phyloP scores from a whole-genome alignment of 2,888 invertebrate species.

The Spodoptera picta region DNA sequence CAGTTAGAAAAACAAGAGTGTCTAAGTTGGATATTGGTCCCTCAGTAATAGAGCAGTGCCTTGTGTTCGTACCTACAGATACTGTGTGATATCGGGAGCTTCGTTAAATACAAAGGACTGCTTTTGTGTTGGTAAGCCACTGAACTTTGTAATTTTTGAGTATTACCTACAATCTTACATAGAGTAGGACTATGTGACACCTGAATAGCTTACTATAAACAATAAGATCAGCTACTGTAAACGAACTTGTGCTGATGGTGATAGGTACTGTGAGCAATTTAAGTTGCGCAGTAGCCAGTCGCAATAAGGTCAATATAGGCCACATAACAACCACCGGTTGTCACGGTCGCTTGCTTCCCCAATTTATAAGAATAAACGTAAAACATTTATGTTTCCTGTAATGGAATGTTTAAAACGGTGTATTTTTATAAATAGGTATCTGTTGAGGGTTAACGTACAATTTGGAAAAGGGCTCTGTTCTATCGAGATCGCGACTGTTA shows the following conservation, averaged over 20 bases:
- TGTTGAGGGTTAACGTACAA: not conserved
- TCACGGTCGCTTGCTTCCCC: slow-evolving; percentile 32
- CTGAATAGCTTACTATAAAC: no score
- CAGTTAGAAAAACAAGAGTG: slow-evolving; percentile 51
- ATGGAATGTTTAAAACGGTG: slow-evolving; percentile 5
- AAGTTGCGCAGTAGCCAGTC: no score
- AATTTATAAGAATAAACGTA: slow-evolving; percentile 33
- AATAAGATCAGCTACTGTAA: no score
- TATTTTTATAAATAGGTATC: not conserved
- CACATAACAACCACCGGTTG: slow-evolving; percentile 16
- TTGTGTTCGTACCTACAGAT: slow-evolving; percentile 9
- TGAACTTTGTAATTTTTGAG: no score
- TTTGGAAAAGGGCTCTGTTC: no score
- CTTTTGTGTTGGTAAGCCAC: not conserved
- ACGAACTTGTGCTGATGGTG: no score
- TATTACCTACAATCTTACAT: no score
- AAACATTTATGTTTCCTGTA: slow-evolving; percentile 39
- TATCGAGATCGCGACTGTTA: no score
- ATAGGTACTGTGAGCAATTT: no score
- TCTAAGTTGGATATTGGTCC: slow-evolving; percentile 44
- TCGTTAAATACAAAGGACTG: not conserved
- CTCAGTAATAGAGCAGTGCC: slow-evolving; percentile 10
- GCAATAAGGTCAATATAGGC: slow-evolving; percentile 1
- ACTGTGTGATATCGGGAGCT: not conserved
- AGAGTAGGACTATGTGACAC: no score